phyloP scores from a whole-genome alignment of 2,113 vertebrate genomes.

The Labrus mixtus region DNA sequence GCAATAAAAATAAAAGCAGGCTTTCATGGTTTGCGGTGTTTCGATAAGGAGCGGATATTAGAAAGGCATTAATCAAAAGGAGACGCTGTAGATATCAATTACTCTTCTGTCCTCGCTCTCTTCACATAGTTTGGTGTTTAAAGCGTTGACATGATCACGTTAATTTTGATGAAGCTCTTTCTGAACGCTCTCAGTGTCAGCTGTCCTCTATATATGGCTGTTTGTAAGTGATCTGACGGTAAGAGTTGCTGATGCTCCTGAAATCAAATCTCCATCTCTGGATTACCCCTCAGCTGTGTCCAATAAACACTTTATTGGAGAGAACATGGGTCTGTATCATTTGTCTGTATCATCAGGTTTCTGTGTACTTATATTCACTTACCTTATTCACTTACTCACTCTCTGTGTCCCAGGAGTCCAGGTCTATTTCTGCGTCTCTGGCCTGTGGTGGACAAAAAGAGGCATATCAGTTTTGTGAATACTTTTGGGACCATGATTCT shows the following conservation, averaged over 20 bases:
- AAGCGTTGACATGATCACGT: slow-evolving; percentile 62
- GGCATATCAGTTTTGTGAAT: slow-evolving; percentile 40
- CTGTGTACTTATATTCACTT: slow-evolving; percentile 2
- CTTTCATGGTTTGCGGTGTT: not conserved
- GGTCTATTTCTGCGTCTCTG: slow-evolving; percentile 25
- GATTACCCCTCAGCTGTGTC: slow-evolving; percentile 72
- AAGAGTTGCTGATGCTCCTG: slow-evolving; percentile 72
- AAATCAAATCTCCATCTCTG: slow-evolving; percentile 67
- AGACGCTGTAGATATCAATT: slow-evolving; percentile 16
- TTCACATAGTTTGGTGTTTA: slow-evolving; percentile 24
- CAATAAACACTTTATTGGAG: slow-evolving; percentile 65
- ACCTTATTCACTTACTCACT: not conserved
- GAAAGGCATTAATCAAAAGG: slow-evolving; percentile 22
- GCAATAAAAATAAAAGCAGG: not conserved
- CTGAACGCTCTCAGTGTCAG: slow-evolving; percentile 54
- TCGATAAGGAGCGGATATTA: not conserved
- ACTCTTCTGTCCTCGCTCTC: slow-evolving; percentile 20
- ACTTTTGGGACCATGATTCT: slow-evolving; percentile 26
- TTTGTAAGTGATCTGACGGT: slow-evolving; percentile 67
- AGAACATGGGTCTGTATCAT: slow-evolving; percentile 30
- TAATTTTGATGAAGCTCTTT: slow-evolving; percentile 64
- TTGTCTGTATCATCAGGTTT: slow-evolving; percentile 12
- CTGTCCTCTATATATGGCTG: slow-evolving; percentile 67
- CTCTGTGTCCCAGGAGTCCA: not conserved
- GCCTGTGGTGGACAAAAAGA: slow-evolving; percentile 30